A percentile compares a stretch with the other conserved stretches of the same genome.
phyloP scores from a whole-genome alignment of 2,113 vertebrate species.

The Indri indri region DNA sequence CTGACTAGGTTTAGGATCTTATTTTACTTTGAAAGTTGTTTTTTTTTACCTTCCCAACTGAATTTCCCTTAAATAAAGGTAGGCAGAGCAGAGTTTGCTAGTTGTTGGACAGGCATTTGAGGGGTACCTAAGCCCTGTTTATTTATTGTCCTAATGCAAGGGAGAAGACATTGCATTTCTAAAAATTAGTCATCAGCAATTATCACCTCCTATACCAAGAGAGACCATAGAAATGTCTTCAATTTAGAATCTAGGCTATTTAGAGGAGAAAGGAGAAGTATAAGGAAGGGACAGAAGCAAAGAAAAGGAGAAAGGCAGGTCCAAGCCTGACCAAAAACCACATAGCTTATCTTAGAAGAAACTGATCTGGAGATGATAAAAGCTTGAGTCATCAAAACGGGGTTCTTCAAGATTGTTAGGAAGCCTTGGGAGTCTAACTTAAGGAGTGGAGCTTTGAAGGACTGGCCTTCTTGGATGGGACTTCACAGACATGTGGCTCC shows the following conservation, averaged over 20 bases:
- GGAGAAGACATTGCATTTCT: background rate
- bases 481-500: background rate
- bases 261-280: background rate
- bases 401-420: background rate
- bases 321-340: background rate
- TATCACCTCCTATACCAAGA: background rate
- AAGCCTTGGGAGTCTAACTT: background rate
- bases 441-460: background rate
- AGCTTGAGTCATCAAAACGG: background rate
- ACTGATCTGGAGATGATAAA: background rate
- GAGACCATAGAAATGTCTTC: background rate
- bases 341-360: background rate
- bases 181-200: background rate
- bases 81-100: background rate
- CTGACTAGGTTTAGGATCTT: background rate
- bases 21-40: conserved; percentile 24
- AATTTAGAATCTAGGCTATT: background rate
- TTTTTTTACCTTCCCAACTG: background rate
- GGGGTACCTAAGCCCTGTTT: background rate
- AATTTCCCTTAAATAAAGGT: background rate
- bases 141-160: background rate
- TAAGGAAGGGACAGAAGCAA: background rate
- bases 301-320: background rate
- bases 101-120: background rate
- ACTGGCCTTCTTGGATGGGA: background rate